A percentile compares a stretch with the other conserved stretches of the same genome.
Evolutionary conservation across 2,113 vertebrate species (phyloP).

Genomic region (Xenopus laevis): DNA sequence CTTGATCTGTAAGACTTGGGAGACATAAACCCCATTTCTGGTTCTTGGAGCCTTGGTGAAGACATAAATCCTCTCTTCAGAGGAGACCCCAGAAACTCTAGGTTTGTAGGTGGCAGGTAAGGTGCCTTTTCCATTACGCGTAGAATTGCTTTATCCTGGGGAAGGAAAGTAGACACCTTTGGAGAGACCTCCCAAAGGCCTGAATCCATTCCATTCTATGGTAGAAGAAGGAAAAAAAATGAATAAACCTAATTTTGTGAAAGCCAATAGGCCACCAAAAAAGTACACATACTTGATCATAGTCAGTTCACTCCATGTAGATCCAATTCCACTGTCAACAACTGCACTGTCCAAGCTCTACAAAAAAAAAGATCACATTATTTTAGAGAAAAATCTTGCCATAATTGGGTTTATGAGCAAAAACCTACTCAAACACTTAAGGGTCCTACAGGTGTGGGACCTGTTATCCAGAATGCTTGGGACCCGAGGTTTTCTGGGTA

Average conservation of each 20-base stretch:
- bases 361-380: background rate
- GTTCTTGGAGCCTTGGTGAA: conserved; percentile 51
- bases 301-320: conserved; percentile 58
- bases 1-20: conserved; percentile 61
- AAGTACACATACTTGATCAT: conserved; percentile 46
- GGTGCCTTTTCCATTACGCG: conserved; percentile 68
- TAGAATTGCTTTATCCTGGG: conserved; percentile 74
- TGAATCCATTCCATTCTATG: conserved; percentile 43
- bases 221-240: background rate
- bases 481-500: too few species aligned
- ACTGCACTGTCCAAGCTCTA: conserved; percentile 78
- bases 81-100: conserved; percentile 56
- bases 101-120: conserved; percentile 48
- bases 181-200: background rate
- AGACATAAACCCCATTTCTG: conserved; percentile 52
- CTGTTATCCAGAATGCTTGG: too few species aligned
- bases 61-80: conserved; percentile 53
- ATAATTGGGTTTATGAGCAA: too few species aligned
- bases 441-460: too few species aligned
- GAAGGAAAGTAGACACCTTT: background rate
- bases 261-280: background rate
- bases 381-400: too few species aligned
- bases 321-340: conserved; percentile 67
- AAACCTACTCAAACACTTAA: too few species aligned
- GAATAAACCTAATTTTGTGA: background rate